Evolutionary conservation across 2,113 vertebrate genomes (phyloP), one percentile per base, ranked within the genome.

Genomic region (Strix uralensis): DNA sequence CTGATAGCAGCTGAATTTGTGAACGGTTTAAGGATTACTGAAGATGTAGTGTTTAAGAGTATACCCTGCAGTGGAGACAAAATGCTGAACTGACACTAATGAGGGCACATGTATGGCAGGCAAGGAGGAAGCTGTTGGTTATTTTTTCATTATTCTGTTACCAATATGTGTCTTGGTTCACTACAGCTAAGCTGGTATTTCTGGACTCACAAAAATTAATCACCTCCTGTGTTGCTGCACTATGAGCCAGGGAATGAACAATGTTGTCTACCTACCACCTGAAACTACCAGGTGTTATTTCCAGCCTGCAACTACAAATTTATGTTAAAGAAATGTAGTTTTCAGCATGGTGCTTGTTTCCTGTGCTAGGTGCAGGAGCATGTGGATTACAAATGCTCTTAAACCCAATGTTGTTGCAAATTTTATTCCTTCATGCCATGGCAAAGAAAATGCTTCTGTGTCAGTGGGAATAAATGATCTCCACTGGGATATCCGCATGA

Each of bases 311-410:
- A 2, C 44, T 57, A 34, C 7, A 17, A 15, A 58, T 4, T 15
- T 3, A 2, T 2, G 9, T 7, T 32, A 8, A 27, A 54, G 51
- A 34, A 38, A 13, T 8, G 22, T 36, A 15, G 19, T 7, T 16
- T 63, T 36, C 18, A 52, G 42, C 27, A 36, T n/a, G 42, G 34
- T 9, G 5, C 27, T 63, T 9, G 16, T 7, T 81, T 32, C 17
- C 27, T 7, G 14, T 2, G 0, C 15, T 9, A 7, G 29, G 29
- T 12, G 27, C 15, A 9, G 13, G 9, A 32, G 17, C 1, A 1
- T 11, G n/a, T 13, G 61, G 16, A 1, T 44, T 34, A 10, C 22
- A 38, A 44, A 13, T 18, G 20, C 10, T 42, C 42, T 40, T 38
- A 30, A 51, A 85, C 4, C 38, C 8, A 2, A 4, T 1, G 27